Evolutionary conservation across 2,888 invertebrate species (phyloP), one percentile per base, ranked within the genome.

Genomic region (Amphimallon solstitiale): DNA sequence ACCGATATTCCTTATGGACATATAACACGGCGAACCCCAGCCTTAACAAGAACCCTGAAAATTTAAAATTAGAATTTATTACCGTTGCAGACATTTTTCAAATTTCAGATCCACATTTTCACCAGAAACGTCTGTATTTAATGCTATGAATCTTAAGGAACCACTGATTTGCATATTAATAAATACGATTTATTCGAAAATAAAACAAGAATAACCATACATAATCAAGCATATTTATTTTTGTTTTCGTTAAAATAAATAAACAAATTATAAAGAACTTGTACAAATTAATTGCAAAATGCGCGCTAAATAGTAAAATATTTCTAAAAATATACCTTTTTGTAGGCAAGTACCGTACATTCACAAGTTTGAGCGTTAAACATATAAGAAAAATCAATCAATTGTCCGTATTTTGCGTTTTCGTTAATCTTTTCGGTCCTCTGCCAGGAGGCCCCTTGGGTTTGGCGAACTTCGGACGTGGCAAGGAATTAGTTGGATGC

Each of bases 371-470:
- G 64, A 56, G 52, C 64, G 64, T 34, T 46, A 64, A 21, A 29
- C 43, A 56, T 43, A 38, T 59, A 43, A 17, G 23, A 14, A 43
- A 45, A 45, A 14, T 45, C 14, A 21, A 43, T 65, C 38, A 63
- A 59, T 62, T 67, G 48, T 63, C 70, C 62, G 48, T 68, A 62
- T 77, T 76, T 73, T 89, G 88, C 0, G 88, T 80, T 81, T 92
- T 93, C 52, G 94, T 95, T 75, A 97, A 87, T 70, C 97, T 87
- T 81, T 93, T 94, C 0, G 95, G 95, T 40, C 97, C 97, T 75
- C 97, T 86, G 78, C 92, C 93, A 3, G 95, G 94, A 38, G 98
- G 98, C 6, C 97, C 97, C 83, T 96, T 97, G 0, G 98, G 98
- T 82, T 97, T 97, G 68, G 95, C 94, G 85, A 98, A 98, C 75